Evolutionary conservation across 2,113 vertebrate species (phyloP), one percentile per base, ranked within the genome.

Genomic region (Dromiciops gliroides): DNA sequence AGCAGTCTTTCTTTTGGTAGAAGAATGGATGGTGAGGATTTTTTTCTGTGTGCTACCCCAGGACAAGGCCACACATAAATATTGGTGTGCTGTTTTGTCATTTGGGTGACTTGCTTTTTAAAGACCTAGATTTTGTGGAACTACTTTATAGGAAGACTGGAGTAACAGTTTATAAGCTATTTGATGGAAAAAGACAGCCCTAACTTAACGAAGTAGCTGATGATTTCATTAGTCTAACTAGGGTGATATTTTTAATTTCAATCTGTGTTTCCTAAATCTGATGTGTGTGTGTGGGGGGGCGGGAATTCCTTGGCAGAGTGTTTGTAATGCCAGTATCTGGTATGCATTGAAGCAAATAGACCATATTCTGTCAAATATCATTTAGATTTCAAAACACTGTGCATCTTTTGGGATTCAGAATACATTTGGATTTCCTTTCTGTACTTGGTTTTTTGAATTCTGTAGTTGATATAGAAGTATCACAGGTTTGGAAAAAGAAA

Each of bases 91-190:
- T 26, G 24, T 37, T 89, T 48, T 92, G 8, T 90, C 11, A 93
- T 94, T 94, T 96, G 93, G 89, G 91, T 94, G 53, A 53, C 93
- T 89, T 24, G 5, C 25, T 90, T 93, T 49, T 89, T 90, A 22
- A 93, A 53, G 47, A 48, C 90, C 89, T 95, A 95, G 89, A 89
- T 96, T 96, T 95, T 51, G 52, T 94, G 90, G 48, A 47, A 48
- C 10, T 25, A 44, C 19, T 93, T 94, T 52, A 52, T 88, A 48
- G 44, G 50, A 48, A 89, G n/a, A 67, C 89, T 60, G n/a, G 60
- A 92, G 56, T 90, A 49, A 95, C 90, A 91, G 48, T 47, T 50
- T 91, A 31, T 90, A 90, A 90, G 14, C 28, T 48, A 31, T 49
- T 90, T 90, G 28, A 90, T 90, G 9, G 25, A 26, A 48, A 90